Conservation (phyloP, 2,888 invertebrate species). For the Monochamus alternatus region DNA sequence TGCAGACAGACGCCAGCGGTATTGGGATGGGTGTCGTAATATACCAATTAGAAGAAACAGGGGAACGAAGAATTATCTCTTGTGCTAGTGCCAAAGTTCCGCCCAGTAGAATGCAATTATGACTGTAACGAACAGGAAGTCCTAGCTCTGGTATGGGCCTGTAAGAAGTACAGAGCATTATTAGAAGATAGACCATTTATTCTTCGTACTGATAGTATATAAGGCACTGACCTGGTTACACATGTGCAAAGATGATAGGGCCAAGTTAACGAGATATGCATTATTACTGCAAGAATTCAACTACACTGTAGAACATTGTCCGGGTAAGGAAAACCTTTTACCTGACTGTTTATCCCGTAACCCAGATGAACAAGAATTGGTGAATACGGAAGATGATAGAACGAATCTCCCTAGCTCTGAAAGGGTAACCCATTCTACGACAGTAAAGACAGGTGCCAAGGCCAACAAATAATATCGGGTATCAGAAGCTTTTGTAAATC, state of each 20-base stretch:
- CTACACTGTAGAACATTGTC: constrained; percentile 53
- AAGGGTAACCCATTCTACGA: too few relatives aligned
- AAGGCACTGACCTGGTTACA: constrained; percentile 33
- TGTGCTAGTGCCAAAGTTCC: constrained; percentile 30
- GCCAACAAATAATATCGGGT: too few relatives aligned
- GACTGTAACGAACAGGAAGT: constrained; percentile 50
- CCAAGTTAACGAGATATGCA: constrained; percentile 45
- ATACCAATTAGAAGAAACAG: too few relatives aligned
- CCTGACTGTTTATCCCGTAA: constrained; percentile 47
- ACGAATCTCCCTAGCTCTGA: too few relatives aligned
- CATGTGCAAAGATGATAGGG: constrained; percentile 24
- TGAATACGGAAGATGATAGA: too few relatives aligned
- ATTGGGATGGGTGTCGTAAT: too few relatives aligned
- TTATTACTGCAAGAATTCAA: constrained; percentile 46
- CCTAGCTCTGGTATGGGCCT: constrained; percentile 36
- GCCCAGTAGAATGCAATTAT: constrained; percentile 5
- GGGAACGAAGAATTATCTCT: too few relatives aligned
- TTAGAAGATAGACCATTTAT: constrained; percentile 46
- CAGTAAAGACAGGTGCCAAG: too few relatives aligned
- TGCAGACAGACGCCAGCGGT: too few relatives aligned
- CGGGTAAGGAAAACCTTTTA: constrained; percentile 49
- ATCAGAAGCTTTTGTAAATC: too few relatives aligned
- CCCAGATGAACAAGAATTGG: too few relatives aligned
- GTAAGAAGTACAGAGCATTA: constrained; percentile 42
- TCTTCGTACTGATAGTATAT: constrained; percentile 46